phyloP scores from a whole-genome alignment of 2,113 vertebrate species.

The Calidris pugnax region DNA sequence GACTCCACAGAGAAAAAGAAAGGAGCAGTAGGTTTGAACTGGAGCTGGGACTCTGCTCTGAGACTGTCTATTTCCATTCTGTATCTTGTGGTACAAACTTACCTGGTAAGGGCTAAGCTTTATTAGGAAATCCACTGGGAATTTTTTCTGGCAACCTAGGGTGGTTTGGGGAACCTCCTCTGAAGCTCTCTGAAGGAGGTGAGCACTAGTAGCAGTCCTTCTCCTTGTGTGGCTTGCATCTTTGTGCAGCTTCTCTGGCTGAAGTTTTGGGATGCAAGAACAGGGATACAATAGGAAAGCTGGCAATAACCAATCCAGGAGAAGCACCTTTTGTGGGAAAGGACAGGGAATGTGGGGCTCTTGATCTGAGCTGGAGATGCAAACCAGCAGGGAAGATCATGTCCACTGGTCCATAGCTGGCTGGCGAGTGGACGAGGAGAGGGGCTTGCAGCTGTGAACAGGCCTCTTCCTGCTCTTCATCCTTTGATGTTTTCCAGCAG shows the following conservation, averaged over 20 bases:
- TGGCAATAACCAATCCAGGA: background rate
- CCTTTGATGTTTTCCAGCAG: background rate
- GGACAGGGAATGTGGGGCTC: background rate
- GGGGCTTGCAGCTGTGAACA: background rate
- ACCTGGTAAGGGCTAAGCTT: background rate
- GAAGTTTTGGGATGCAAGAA: background rate
- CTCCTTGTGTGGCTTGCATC: background rate
- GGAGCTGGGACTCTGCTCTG: background rate
- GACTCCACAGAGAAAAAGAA: background rate
- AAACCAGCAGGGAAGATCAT: background rate
- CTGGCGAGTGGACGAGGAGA: background rate
- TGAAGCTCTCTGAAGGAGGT: background rate
- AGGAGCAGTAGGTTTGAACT: background rate
- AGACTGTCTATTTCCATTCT: background rate
- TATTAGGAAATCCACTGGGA: background rate
- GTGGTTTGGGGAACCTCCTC: background rate
- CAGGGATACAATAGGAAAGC: background rate
- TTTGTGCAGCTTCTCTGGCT: background rate
- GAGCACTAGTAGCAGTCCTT: background rate
- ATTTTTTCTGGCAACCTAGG: background rate
- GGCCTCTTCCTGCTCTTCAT: background rate
- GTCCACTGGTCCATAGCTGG: background rate
- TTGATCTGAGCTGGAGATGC: background rate
- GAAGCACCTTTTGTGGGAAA: background rate
- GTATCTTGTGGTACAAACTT: background rate